Conservation (phyloP, 92 coral and sea anemone species). For the Montipora capitata region DNA sequence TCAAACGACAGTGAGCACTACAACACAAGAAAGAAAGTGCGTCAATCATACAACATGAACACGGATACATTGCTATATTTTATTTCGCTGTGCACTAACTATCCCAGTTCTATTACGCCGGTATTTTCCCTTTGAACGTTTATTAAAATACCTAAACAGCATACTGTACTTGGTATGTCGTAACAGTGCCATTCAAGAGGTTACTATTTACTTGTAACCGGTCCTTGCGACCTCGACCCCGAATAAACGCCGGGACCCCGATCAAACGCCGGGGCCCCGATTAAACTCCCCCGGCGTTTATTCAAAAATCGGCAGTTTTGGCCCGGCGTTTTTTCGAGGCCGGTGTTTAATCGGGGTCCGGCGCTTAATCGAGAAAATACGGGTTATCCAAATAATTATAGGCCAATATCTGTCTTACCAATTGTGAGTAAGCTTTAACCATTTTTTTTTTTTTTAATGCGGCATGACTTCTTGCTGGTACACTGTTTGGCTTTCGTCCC, state of each 20-base stretch:
- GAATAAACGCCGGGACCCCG: neutral
- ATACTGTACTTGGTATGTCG: no score
- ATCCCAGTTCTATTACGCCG: slow-evolving; percentile 4
- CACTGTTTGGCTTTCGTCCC: no score
- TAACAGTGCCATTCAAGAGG: no score
- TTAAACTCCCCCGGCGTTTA: neutral
- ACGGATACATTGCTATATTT: slow-evolving; percentile 21
- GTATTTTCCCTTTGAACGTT: slow-evolving; percentile 4
- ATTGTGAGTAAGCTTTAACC: no score
- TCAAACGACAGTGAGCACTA: neutral
- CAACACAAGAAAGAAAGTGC: slow-evolving; percentile 20
- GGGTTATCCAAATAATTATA: neutral
- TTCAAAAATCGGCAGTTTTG: neutral
- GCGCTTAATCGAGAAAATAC: neutral
- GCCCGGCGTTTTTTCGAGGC: no score
- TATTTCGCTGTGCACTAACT: slow-evolving; percentile 14
- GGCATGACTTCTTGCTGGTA: no score
- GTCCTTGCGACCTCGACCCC: no score
- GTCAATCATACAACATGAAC: slow-evolving; percentile 13
- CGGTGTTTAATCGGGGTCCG: neutral
- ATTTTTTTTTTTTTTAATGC: no score
- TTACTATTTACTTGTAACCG: no score
- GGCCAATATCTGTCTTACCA: no score
- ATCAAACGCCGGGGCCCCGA: slow-evolving; percentile 10
- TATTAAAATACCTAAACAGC: neutral